Conservation (phyloP, 2,888 invertebrate genomes). For the Protonemura montana region DNA sequence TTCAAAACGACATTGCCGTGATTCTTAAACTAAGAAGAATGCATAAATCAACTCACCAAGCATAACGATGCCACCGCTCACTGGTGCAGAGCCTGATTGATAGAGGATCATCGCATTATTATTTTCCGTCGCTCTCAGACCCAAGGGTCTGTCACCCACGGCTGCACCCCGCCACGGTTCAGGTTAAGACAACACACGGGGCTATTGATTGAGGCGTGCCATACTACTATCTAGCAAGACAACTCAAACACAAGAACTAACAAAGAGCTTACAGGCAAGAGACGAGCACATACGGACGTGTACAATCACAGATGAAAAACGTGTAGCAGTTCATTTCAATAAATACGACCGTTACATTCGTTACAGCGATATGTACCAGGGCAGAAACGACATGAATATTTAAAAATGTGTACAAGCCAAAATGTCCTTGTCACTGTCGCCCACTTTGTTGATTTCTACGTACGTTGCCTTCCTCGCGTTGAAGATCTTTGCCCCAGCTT, state of each 20-base stretch:
- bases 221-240: constrained; percentile 37
- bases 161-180: neutral
- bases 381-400: too few relatives aligned
- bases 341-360: neutral
- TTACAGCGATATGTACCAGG: neutral
- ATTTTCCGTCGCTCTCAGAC: neutral
- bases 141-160: neutral
- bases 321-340: neutral
- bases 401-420: too few relatives aligned
- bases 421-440: too few relatives aligned
- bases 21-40: neutral
- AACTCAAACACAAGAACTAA: constrained; percentile 7
- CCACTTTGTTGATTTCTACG: too few relatives aligned
- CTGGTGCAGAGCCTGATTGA: neutral
- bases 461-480: too few relatives aligned
- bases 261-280: neutral
- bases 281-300: neutral
- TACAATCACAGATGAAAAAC: neutral
- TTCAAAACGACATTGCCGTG: neutral
- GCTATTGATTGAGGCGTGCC: constrained; percentile 54
- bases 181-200: constrained; percentile 40
- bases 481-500: too few relatives aligned
- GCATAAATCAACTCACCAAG: neutral
- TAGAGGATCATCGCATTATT: neutral
- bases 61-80: neutral